Evolutionary conservation across 2,888 invertebrate genomes (phyloP).

Genomic region (Apodemia mormo): DNA sequence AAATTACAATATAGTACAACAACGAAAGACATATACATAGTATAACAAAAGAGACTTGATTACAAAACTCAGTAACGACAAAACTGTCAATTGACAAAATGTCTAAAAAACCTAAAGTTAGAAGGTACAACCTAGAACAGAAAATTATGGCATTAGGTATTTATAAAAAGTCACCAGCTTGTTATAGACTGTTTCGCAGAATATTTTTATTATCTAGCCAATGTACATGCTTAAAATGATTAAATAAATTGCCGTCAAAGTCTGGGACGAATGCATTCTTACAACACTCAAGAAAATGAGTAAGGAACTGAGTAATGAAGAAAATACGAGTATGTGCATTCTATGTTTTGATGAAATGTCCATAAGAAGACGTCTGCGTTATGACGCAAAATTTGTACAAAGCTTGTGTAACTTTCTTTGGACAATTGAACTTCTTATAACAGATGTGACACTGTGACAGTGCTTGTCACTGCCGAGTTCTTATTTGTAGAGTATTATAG

Average conservation of each 20-base stretch:
- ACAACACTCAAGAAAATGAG: neutral
- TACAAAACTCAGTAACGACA: too few relatives aligned
- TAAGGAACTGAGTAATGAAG: neutral
- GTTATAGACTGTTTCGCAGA: neutral
- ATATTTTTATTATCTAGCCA: neutral
- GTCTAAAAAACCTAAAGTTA: neutral
- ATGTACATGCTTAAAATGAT: neutral
- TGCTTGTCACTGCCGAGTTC: too few relatives aligned
- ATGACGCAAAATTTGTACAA: neutral
- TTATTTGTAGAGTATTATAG: too few relatives aligned
- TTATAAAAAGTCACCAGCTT: neutral
- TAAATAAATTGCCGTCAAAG: neutral
- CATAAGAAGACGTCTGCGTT: neutral
- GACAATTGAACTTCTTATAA: too few relatives aligned
- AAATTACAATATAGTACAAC: too few relatives aligned
- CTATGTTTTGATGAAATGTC: constrained; percentile 2
- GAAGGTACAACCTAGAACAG: neutral
- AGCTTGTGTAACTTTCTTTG: too few relatives aligned
- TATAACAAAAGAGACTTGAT: too few relatives aligned
- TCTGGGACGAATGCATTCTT: neutral
- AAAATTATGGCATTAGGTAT: neutral
- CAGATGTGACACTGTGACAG: too few relatives aligned
- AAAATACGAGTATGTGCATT: neutral
- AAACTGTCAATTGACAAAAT: neutral
- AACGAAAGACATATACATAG: too few relatives aligned